Conservation (phyloP, 2,113 vertebrate genomes). For the Seriola quinqueradiata region DNA sequence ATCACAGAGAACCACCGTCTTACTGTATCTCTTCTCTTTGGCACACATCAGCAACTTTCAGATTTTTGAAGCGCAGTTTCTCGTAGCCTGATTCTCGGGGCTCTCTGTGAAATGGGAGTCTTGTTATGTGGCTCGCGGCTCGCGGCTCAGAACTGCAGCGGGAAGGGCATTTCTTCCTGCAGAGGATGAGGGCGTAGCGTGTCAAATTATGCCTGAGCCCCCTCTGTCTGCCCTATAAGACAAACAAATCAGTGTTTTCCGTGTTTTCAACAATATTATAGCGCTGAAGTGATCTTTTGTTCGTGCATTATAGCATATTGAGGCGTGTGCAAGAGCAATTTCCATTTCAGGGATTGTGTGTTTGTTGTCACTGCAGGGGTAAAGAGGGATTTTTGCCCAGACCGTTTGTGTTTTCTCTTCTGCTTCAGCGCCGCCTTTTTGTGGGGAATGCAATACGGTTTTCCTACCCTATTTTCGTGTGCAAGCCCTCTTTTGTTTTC, state of each 20-base stretch:
- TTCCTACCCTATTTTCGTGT: background rate
- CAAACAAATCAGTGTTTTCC: conserved; percentile 14
- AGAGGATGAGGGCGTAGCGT: conserved; percentile 38
- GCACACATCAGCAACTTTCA: conserved; percentile 39
- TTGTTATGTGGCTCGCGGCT: background rate
- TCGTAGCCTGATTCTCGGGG: background rate
- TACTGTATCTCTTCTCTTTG: background rate
- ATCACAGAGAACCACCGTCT: background rate
- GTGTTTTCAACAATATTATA: background rate
- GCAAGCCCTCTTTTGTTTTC: conserved; percentile 9
- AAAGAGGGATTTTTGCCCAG: background rate
- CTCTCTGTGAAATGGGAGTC: conserved; percentile 35
- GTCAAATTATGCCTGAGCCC: background rate
- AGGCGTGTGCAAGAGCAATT: conserved; percentile 12
- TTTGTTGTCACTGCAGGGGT: conserved; percentile 14
- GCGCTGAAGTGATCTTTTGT: conserved; percentile 29
- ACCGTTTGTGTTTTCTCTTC: background rate
- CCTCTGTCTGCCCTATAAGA: background rate
- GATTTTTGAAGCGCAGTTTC: background rate
- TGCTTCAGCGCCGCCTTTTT: background rate
- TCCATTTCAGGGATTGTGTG: conserved; percentile 4
- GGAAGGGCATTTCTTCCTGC: conserved; percentile 13
- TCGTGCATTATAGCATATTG: background rate
- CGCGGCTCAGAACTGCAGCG: background rate
- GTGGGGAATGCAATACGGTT: background rate